Conservation (phyloP, 2,113 vertebrate species). For the Anser brachyrhynchus region DNA sequence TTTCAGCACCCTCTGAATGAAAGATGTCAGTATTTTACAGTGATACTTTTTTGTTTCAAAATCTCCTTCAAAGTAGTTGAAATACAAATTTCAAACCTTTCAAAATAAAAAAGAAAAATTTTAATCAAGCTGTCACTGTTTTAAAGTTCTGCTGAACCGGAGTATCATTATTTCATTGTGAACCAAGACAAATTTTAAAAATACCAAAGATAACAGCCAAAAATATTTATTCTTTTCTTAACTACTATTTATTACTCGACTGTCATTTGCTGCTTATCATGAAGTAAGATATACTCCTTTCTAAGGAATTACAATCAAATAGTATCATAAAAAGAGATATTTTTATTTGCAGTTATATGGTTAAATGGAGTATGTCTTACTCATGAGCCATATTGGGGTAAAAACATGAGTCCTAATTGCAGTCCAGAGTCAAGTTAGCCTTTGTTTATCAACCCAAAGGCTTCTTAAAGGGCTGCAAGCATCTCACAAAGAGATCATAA, state of each 20-base stretch:
- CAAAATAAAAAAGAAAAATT: slow-evolving; percentile 19
- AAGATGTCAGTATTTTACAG: neutral
- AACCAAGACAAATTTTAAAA: slow-evolving; percentile 5
- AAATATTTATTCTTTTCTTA: neutral
- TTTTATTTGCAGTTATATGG: neutral
- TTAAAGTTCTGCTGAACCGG: neutral
- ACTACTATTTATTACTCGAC: neutral
- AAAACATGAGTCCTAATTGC: slow-evolving; percentile 19
- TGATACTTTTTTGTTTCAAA: neutral
- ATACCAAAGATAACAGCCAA: neutral
- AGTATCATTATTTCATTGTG: neutral
- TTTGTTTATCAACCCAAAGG: neutral
- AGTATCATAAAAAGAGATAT: neutral
- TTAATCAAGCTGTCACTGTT: slow-evolving; percentile 10
- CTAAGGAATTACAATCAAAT: neutral
- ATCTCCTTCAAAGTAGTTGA: neutral
- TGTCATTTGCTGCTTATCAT: neutral
- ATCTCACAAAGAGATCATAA: neutral
- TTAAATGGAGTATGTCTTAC: neutral
- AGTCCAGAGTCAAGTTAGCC: neutral
- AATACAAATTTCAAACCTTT: neutral
- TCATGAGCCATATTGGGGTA: neutral
- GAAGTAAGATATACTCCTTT: neutral
- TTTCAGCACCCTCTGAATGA: neutral
- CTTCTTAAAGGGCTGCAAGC: neutral